Evolutionary conservation across 1,140 invertebrate genomes (phyloP).

Genomic region (Amphibalanus amphitrite): DNA sequence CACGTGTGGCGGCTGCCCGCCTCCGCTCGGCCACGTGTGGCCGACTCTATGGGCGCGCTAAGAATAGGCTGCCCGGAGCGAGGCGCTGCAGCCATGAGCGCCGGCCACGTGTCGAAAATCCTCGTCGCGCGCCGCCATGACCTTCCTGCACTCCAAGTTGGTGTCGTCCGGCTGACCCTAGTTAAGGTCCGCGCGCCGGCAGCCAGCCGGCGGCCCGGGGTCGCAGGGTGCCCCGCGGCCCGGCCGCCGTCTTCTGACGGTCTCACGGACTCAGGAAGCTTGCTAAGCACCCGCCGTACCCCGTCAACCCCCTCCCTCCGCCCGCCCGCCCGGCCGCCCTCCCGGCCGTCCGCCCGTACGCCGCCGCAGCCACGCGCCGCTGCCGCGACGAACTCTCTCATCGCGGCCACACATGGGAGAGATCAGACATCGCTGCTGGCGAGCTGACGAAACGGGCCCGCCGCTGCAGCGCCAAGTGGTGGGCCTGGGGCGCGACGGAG

Average conservation of each 20-base stretch:
- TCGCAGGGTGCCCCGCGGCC: not conserved
- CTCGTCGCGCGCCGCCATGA: not conserved
- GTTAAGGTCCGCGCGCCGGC: not conserved
- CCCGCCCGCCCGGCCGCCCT: too few relatives aligned
- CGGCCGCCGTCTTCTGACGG: not conserved
- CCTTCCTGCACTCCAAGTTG: not conserved
- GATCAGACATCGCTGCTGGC: too few relatives aligned
- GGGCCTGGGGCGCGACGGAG: too few relatives aligned
- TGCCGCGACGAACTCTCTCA: too few relatives aligned
- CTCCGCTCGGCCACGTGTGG: not conserved
- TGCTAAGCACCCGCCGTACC: conserved; percentile 7
- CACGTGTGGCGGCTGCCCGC: not conserved
- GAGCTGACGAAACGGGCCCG: too few relatives aligned
- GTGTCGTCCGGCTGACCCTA: not conserved
- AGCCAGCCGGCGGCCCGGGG: not conserved
- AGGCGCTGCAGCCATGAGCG: not conserved
- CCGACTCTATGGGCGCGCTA: not conserved
- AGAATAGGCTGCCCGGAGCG: too few relatives aligned
- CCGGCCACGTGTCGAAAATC: not conserved
- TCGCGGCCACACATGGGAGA: too few relatives aligned
- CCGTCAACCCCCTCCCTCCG: too few relatives aligned
- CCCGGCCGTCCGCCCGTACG: too few relatives aligned
- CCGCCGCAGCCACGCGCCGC: too few relatives aligned
- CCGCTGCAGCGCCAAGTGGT: too few relatives aligned
- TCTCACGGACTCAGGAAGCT: conserved; percentile 10